Evolutionary conservation across 2,113 vertebrate genomes (phyloP).

Genomic region (Syngnathus typhle): DNA sequence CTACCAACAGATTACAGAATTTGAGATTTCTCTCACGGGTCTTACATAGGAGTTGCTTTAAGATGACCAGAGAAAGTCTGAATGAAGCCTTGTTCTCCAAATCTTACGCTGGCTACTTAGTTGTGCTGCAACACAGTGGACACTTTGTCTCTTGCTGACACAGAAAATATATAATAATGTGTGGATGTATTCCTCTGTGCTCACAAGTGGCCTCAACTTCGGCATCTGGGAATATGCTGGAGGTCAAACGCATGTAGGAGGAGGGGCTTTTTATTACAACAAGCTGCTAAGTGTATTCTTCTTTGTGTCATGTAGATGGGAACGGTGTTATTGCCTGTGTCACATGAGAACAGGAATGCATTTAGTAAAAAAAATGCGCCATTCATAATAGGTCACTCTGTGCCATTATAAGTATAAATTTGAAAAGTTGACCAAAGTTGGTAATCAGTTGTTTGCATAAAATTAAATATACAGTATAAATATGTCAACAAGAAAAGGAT

Average conservation of each 20-base stretch:
- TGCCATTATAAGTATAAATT: no score
- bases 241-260: constrained; percentile 9
- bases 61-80: constrained; percentile 34
- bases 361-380: no score
- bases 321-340: background rate
- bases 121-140: constrained; percentile 20
- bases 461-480: background rate
- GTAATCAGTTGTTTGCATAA: background rate
- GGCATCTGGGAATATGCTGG: constrained; percentile 22
- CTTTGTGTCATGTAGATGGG: background rate
- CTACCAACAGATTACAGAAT: constrained; percentile 1
- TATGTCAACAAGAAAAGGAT: constrained; percentile 22
- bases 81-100: constrained; percentile 49
- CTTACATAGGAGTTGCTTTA: constrained; percentile 28
- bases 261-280: constrained; percentile 6
- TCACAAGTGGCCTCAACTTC: constrained; percentile 42
- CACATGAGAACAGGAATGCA: background rate
- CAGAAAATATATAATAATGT: constrained; percentile 36
- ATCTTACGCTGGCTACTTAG: constrained; percentile 9
- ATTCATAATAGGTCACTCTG: no score
- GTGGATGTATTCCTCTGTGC: constrained; percentile 40
- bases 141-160: constrained; percentile 39
- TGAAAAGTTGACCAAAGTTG: background rate
- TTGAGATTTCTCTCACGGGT: constrained; percentile 22
- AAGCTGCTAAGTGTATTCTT: constrained; percentile 1